phyloP scores from a whole-genome alignment of 2,797 vertebrate species.

The Novumbra hubbsi region DNA sequence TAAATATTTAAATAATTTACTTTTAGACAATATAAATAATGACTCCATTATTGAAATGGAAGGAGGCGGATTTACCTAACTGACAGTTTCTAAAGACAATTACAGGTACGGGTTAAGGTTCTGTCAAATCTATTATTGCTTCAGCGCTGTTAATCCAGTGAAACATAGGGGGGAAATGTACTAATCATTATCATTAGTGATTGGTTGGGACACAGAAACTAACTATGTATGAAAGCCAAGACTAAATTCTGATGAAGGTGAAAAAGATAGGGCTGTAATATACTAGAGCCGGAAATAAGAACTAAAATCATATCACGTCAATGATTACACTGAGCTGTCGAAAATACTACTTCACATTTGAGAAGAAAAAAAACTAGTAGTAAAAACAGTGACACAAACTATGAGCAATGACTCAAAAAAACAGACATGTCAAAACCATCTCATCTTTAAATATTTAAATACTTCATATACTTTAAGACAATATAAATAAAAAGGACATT shows the following conservation, averaged over 20 bases:
- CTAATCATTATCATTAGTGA: neutral
- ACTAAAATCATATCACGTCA: neutral
- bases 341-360: neutral
- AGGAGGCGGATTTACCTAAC: neutral
- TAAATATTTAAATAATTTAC: conserved; percentile 1
- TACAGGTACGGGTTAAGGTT: neutral
- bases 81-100: neutral
- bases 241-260: neutral
- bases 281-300: neutral
- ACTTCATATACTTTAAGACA: neutral
- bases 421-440: conserved; percentile 9
- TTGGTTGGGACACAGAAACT: neutral
- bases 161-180: neutral
- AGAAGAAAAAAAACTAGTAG: neutral
- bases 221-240: neutral
- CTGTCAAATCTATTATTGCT: neutral
- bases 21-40: neutral
- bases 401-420: neutral
- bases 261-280: neutral
- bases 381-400: neutral
- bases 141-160: neutral
- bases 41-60: neutral
- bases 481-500: conserved; percentile 2
- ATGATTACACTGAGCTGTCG: neutral
- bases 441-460: conserved; percentile 21